A percentile compares a stretch with the other conserved stretches of the same genome.
Evolutionary conservation across 2,113 vertebrate species (phyloP).

Genomic region (Craseonycteris thonglongyai): DNA sequence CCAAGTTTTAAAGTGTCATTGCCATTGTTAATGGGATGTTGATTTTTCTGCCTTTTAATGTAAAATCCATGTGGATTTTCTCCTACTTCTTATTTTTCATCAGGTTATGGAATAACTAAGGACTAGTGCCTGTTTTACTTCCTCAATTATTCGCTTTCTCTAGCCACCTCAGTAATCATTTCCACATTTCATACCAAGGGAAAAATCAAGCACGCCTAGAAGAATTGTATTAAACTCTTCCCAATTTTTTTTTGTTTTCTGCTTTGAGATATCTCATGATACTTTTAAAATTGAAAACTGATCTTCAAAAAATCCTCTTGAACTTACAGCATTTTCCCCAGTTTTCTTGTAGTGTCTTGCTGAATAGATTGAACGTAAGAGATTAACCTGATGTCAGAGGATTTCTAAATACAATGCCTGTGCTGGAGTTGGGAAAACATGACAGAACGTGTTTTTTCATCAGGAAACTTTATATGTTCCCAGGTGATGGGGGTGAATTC

Average conservation of each 20-base stretch:
- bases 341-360: not conserved
- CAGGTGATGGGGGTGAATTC: not conserved
- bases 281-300: not conserved
- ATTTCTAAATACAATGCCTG: not conserved
- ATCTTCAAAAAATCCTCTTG: not conserved
- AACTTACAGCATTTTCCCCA: not conserved
- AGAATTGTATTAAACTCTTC: not conserved
- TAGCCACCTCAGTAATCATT: not conserved
- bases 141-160: not conserved
- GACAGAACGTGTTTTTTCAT: not conserved
- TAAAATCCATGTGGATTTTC: not conserved
- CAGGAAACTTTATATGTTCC: not conserved
- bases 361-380: not conserved
- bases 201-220: not conserved
- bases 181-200: not conserved
- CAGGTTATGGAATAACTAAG: not conserved
- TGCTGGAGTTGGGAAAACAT: not conserved
- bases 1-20: not conserved
- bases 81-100: not conserved
- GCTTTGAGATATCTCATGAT: not conserved
- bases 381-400: not conserved
- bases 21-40: not conserved
- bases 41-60: not conserved
- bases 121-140: not conserved
- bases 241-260: not conserved